Base-by-base conservation (phyloP, 37 sponge, comb jelly and placozoan species). In the Mnemiopsis leidyi region DNA sequence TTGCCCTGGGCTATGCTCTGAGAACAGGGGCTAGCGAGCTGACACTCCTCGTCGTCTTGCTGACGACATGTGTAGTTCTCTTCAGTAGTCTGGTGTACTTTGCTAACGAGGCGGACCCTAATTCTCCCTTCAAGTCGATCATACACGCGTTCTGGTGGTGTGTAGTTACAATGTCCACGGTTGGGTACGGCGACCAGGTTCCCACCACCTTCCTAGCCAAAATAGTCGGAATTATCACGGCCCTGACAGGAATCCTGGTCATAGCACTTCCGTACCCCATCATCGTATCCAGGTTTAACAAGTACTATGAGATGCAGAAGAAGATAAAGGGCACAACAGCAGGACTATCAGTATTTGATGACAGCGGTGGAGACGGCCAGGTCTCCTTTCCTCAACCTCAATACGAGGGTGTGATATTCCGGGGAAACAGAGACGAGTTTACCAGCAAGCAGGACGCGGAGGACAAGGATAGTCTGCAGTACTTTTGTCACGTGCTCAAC, bases 81-180 rank as follows among this genome's bases (percentile, higher is more conserved):
- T 79, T 79, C 82, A 79, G 82, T 35, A 79, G 26, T 35, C 23
- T 79, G 82, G 82, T 79, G 36, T 79, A 79, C 38, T 79, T 79
- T 38, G 82, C 82, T 79, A 79, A 79, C 38, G 82, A 79, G 82
- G 18, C 37, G 1, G 82, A 79, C 23, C 16, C 3, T 7, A 32
- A 28, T 7, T 36, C 37, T 20, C 82, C 82, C 82, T 79, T 79
- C 23, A 33, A 20, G 7, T 79, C 82, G 23, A 38, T 79, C 23
- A 35, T 79, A 5, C 38, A 79, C 38, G 82, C 82, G 37, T 79
- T 79, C 82, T 79, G 82, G 82, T 79, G 82, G 82, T 36, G 82
- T 32, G 82, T 79, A 21, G 82, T 79, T 9, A 79, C 82, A 1
- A 79, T 79, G 82, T 36, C 37, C 13, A 79, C 82, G 82, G 82